Evolutionary conservation across 2,797 vertebrate genomes (phyloP), one percentile per base, ranked within the genome.

Genomic region (Mallotus villosus): DNA sequence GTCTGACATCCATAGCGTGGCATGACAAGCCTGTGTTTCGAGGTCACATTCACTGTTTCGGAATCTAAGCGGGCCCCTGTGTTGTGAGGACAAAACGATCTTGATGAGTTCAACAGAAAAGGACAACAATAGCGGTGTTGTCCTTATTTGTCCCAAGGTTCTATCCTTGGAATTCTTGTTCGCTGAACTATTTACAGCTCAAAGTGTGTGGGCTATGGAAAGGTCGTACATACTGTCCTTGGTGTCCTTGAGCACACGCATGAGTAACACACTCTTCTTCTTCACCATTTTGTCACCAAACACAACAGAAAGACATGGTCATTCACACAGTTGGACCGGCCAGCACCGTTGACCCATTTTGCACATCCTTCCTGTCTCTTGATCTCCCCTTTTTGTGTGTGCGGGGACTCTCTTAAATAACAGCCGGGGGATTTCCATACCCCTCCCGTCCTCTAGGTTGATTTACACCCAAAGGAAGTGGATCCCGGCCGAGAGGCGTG

Each of bases 371-470:
- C 41, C 34, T 34, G 32, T 64, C 63, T 41, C 63, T 22, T 63
- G 19, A 5, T 37, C 34, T 63, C 41, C 63, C 63, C 34, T 6
- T 37, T 5, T 64, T 59, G 41, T 46, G 34, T 22, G 12, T 70
- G 34, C 34, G 0, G 22, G 32, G 34, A 32, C 17, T 46, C 68
- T 70, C 68, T 60, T 61, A 60, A 70, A 70, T 57, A 70, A 70
- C 16, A 41, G 8, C 12, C 4, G 46, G 16, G 37, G 68, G 58
- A 4, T 69, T 59, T 60, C 58, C 59, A 60, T 5, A 32, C 19
- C 19, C 61, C 25, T 34, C 7, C 32, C 32, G 32, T 34, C 32
- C 32, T 34, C 19, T 16, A 16, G 63, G 55, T 32, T 57, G 67
- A 68, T 68, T 58, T 58, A 68, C 9, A 27, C 25, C 27, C 34